Evolutionary conservation across 1,140 invertebrate species (phyloP).

Genomic region (Teleogryllus occipitalis): DNA sequence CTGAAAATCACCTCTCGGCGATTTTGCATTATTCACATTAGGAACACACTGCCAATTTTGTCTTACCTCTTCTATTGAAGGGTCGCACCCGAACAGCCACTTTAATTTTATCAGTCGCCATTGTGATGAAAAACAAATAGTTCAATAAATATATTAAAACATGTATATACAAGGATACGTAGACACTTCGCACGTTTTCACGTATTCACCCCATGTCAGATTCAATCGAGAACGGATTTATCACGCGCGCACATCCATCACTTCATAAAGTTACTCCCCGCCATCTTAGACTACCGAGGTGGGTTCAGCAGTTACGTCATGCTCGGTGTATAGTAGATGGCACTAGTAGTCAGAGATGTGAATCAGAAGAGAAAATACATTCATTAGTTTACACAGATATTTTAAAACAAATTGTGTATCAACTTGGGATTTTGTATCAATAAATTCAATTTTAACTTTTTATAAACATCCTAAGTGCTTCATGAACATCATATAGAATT

Average conservation of each 20-base stretch:
- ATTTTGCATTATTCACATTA: too few relatives aligned
- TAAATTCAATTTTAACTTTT: too few relatives aligned
- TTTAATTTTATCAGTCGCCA: conserved; percentile 89
- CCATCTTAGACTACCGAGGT: conserved; percentile 19
- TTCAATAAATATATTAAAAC: conserved; percentile 14
- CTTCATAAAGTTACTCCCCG: conserved; percentile 13
- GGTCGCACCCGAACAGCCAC: conserved; percentile 92
- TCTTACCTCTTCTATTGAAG: conserved; percentile 88
- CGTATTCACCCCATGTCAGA: conserved; percentile 27
- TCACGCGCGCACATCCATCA: conserved; percentile 17
- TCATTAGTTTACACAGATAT: too few relatives aligned
- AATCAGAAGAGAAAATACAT: too few relatives aligned
- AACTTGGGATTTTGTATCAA: too few relatives aligned
- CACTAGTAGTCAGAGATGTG: conserved; percentile 14
- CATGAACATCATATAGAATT: too few relatives aligned
- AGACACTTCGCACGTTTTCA: conserved; percentile 15
- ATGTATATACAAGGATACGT: conserved; percentile 16
- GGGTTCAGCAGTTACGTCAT: conserved; percentile 12
- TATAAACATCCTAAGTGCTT: too few relatives aligned
- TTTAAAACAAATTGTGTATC: too few relatives aligned
- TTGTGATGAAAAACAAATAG: conserved; percentile 31
- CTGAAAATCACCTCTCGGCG: too few relatives aligned
- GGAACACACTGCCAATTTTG: neutral
- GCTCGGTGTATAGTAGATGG: conserved; percentile 20
- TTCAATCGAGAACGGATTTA: conserved; percentile 14